Evolutionary conservation across 2,888 invertebrate genomes (phyloP), one percentile per base, ranked within the genome.

Genomic region (Drepanosiphum platanoidis): DNA sequence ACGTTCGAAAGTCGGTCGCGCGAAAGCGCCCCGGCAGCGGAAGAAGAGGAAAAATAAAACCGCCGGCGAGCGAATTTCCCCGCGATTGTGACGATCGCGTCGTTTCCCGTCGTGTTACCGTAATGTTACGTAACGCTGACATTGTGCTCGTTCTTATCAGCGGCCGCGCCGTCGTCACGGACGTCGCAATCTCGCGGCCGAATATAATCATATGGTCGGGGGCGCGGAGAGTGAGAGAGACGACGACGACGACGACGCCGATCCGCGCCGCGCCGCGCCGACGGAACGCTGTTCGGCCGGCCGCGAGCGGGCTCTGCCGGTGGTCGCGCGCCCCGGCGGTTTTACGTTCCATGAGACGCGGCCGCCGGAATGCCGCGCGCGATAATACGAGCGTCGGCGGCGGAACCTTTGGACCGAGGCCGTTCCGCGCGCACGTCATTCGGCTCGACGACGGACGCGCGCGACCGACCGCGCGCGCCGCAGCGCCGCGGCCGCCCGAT

Each of bases 201-300:
- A n/a, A n/a, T 18, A 18, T 2, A 4, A 66, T 66, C 34, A 66
- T 66, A 66, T 66, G 66, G 32, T 66, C 66, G 27, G 13, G n/a
- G n/a, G n/a, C n/a, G n/a, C n/a, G n/a, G n/a, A n/a, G n/a, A n/a
- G n/a, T n/a, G n/a, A n/a, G n/a, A n/a, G n/a, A n/a, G n/a, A n/a
- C n/a, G n/a, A n/a, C n/a, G n/a, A n/a, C n/a, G n/a, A n/a, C n/a
- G n/a, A n/a, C n/a, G n/a, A n/a, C n/a, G n/a, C n/a, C n/a, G n/a
- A n/a, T n/a, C n/a, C n/a, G n/a, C n/a, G n/a, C n/a, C n/a, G n/a
- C n/a, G n/a, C n/a, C n/a, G n/a, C 61, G 1, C 32, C 32, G 81
- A 82, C 81, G 61, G n/a, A 61, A 82, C 11, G 81, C 72, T 82
- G 81, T 82, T 82, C 81, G 71, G 81, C 81, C 30, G 42, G n/a